Percentiles rank a stretch among this genome's conserved stretches.
Conservation (phyloP, 2,797 vertebrate species). For the Enteromius radiatus region DNA sequence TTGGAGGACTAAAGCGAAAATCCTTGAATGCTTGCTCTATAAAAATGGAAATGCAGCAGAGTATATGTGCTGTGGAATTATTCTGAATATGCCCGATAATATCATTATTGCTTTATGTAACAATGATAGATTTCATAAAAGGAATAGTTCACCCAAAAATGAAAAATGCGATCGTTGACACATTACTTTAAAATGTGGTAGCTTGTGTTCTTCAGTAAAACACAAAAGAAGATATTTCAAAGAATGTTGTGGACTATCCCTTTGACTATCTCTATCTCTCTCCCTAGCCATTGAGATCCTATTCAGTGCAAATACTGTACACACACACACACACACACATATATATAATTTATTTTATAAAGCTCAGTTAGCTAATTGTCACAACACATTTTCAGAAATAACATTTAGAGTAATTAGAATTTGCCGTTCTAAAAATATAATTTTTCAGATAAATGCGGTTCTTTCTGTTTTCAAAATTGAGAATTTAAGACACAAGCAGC, state of each 20-base stretch:
- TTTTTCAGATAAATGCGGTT: no score
- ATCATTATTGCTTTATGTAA: neutral
- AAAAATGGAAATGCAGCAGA: neutral
- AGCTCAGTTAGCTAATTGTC: no score
- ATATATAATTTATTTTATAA: no score
- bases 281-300: neutral
- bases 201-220: neutral
- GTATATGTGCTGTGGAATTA: constrained; percentile 1
- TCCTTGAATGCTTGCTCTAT: neutral
- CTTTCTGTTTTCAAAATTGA: no score
- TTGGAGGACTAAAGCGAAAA: constrained; percentile 7
- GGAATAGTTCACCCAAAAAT: neutral
- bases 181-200: no score
- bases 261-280: neutral
- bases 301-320: neutral
- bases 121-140: neutral
- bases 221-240: neutral
- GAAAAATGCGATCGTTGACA: neutral
- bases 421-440: no score
- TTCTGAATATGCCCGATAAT: neutral
- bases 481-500: no score
- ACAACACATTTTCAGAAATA: no score
- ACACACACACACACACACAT: no score
- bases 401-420: no score
- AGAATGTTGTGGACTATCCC: neutral